Evolutionary conservation across 2,797 vertebrate genomes (phyloP).

Genomic region (Lepus townsendii): DNA sequence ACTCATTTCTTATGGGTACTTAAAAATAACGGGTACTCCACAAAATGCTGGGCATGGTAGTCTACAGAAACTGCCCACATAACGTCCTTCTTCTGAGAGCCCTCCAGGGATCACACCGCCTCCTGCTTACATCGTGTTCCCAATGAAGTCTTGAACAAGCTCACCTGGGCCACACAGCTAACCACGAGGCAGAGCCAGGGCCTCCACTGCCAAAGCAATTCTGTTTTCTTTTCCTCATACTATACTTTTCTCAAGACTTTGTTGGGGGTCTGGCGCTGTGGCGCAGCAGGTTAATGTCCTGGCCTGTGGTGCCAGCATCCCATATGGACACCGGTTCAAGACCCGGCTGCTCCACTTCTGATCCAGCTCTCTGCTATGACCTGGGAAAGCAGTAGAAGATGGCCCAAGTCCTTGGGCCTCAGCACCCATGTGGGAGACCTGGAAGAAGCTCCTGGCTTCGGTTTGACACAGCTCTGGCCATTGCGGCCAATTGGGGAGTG

Average conservation of each 20-base stretch:
- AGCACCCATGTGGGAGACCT: too few relatives aligned
- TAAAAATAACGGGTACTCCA: slow-evolving; percentile 16
- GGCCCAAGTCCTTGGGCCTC: too few relatives aligned
- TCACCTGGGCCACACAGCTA: not conserved
- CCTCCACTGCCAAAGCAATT: not conserved
- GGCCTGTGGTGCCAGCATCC: too few relatives aligned
- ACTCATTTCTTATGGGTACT: not conserved
- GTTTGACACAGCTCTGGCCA: too few relatives aligned
- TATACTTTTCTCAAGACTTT: not conserved
- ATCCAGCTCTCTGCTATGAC: too few relatives aligned
- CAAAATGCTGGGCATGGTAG: not conserved
- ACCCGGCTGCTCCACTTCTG: too few relatives aligned
- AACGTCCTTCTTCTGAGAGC: slow-evolving; percentile 39
- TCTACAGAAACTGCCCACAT: slow-evolving; percentile 16
- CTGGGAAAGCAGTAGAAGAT: too few relatives aligned
- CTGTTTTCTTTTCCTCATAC: not conserved
- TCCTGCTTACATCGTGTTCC: not conserved
- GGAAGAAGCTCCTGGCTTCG: too few relatives aligned
- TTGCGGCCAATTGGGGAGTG: too few relatives aligned
- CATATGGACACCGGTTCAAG: too few relatives aligned
- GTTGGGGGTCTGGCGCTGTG: too few relatives aligned
- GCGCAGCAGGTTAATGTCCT: too few relatives aligned
- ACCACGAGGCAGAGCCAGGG: not conserved
- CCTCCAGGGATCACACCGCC: not conserved
- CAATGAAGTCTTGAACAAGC: not conserved